These are phyloP conservation scores for Scytalopus superciliaris DNA, from an alignment of 2,113 vertebrate genomes.

Conservation along the genomic window DNA sequence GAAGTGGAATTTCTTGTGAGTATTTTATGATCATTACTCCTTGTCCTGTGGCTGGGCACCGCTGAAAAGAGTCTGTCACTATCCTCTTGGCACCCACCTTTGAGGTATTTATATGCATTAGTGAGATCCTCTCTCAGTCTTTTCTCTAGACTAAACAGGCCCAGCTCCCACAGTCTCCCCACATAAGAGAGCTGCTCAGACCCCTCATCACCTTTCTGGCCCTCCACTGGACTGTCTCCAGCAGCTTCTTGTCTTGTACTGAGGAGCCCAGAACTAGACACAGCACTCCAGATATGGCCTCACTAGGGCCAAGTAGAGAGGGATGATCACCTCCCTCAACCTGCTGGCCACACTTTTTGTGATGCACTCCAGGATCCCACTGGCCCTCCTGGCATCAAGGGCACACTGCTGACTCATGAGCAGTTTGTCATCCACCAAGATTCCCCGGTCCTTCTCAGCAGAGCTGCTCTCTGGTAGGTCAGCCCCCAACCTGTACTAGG, in stretches of 20 bases:
- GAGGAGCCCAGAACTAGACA: neutral
- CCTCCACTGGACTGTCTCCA: neutral
- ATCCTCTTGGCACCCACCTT: neutral
- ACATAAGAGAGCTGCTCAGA: neutral
- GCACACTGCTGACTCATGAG: neutral
- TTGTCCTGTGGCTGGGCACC: neutral
- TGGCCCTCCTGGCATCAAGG: no score
- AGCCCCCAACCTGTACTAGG: accelerated
- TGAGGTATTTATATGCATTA: neutral
- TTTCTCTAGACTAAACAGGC: neutral
- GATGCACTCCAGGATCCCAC: neutral
- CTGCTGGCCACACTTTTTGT: neutral
- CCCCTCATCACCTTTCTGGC: neutral
- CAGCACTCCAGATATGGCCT: neutral
- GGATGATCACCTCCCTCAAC: neutral
- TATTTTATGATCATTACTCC: neutral
- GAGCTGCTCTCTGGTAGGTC: neutral
- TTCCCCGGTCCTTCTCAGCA: neutral
- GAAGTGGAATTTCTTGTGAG: neutral
- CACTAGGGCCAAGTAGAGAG: neutral
- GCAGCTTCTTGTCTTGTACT: neutral
- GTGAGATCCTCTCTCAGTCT: neutral
- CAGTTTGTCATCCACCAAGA: neutral
- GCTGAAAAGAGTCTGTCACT: neutral
- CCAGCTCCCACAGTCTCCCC: no score